phyloP scores from a whole-genome alignment of 2,888 invertebrate genomes.

The Hirtodrosophila confusa region DNA sequence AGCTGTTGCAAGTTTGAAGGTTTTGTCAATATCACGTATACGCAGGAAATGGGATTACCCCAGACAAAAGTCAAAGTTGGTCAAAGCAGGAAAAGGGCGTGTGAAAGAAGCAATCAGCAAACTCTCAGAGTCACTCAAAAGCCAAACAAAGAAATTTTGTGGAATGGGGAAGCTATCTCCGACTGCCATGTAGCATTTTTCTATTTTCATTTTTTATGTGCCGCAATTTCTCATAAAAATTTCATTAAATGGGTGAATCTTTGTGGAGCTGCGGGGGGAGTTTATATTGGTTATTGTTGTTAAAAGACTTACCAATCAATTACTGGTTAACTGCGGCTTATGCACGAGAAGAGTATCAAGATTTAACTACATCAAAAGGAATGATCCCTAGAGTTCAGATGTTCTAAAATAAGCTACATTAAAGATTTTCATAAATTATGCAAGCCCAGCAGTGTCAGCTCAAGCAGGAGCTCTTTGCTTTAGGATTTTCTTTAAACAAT shows the following conservation, averaged over 20 bases:
- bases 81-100: constrained; percentile 21
- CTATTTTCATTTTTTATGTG: constrained; percentile 46
- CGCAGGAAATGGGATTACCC: constrained; percentile 8
- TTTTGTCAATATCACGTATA: constrained; percentile 38
- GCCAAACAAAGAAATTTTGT: constrained; percentile 54
- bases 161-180: constrained; percentile 31
- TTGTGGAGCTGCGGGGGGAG: constrained; percentile 2
- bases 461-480: too few relatives aligned
- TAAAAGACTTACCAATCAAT: constrained; percentile 17
- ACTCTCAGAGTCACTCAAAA: constrained; percentile 31
- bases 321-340: not conserved
- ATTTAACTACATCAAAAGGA: too few relatives aligned
- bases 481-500: too few relatives aligned
- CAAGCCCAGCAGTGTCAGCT: too few relatives aligned
- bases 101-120: constrained; percentile 56
- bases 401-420: too few relatives aligned
- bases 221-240: constrained; percentile 62
- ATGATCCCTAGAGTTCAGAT: too few relatives aligned
- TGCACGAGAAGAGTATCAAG: too few relatives aligned
- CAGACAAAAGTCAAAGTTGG: not conserved
- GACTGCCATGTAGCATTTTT: constrained; percentile 23
- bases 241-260: constrained; percentile 46
- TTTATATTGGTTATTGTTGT: not conserved
- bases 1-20: constrained; percentile 45
- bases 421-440: too few relatives aligned